Base-by-base conservation (phyloP, 30 jellyfish, hydroid and myxozoan species). In the Aurelia aurita region DNA sequence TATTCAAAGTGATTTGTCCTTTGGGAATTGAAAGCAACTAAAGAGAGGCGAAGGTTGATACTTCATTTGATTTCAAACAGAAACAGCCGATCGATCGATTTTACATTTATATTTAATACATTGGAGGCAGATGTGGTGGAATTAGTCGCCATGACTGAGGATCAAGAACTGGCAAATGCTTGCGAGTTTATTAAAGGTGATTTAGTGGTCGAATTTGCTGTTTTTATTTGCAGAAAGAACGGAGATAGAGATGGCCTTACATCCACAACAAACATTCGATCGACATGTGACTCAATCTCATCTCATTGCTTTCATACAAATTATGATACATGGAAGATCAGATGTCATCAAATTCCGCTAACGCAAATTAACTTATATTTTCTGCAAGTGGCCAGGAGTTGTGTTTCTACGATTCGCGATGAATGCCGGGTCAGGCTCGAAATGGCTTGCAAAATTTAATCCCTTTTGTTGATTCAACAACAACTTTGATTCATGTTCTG, bases 91-190 rank as follows among this genome's bases (percentile, higher is more conserved):
- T 64, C 46, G 57, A 32, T 22, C 35, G 31, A n/a, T 8, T 21
- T 64, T 64, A 21, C 22, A 18, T 18, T 64, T 64, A 21, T 21
- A 32, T 27, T 68, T 68, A 58, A 55, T 27, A 14, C 9, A 39
- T 39, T 39, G 51, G 51, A 39, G 34, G 46, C 93, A 69, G 77
- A 84, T 84, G 93, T 49, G 44, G 82, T 66, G 77, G 43, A 68
- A 45, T 59, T 63, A 21, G 55, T 53, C 93, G 63, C 28, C 58
- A 84, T 84, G 93, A 84, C 87, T 28, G 97, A 84, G 80, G 97
- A 90, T 47, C 96, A 90, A 70, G 97, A 90, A 34, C 89, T 91
- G 79, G 96, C 88, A 77, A 91, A 91, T 75, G 98, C 98, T 29
- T 91, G 98, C 67, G 98, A 91, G 64, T 91, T 57, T 54, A 79